phyloP scores from a whole-genome alignment of 2,113 vertebrate species.

The Zingel zingel region DNA sequence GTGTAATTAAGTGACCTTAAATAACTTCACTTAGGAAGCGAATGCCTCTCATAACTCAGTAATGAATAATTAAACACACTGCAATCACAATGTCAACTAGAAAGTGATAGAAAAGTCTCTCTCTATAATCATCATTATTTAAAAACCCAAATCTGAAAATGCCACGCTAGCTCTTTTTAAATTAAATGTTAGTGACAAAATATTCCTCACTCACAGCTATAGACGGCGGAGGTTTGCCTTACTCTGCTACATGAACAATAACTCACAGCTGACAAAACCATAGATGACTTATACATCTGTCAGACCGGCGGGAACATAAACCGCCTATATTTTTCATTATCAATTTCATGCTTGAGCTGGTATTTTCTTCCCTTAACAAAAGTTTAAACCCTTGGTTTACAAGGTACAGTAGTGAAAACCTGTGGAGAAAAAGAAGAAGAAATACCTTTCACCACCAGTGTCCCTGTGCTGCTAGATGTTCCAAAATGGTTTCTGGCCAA shows the following conservation, averaged over 20 bases:
- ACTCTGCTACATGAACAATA: conserved; percentile 80
- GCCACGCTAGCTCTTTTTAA: conserved; percentile 71
- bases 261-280: conserved; percentile 85
- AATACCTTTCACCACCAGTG: conserved; percentile 90
- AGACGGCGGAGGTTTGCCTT: conserved; percentile 57
- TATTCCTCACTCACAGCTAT: conserved; percentile 55
- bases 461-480: conserved; percentile 85
- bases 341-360: conserved; percentile 85
- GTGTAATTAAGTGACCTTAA: conserved; percentile 71
- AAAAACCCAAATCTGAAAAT: conserved; percentile 66
- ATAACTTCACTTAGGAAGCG: conserved; percentile 60
- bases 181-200: conserved; percentile 69
- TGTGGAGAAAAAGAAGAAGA: not conserved
- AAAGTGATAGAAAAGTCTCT: conserved; percentile 35
- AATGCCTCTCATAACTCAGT: conserved; percentile 47
- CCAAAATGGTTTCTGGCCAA: conserved; percentile 89
- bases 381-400: conserved; percentile 68
- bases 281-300: conserved; percentile 85
- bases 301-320: conserved; percentile 83
- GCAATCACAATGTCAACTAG: conserved; percentile 63
- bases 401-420: conserved; percentile 25
- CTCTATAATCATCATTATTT: conserved; percentile 65
- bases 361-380: conserved; percentile 68
- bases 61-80: conserved; percentile 72
- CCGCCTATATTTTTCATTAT: conserved; percentile 85